Percentiles rank a stretch among this genome's conserved stretches.
Evolutionary conservation across 1,140 invertebrate genomes (phyloP).

Genomic region (Zaprionus ghesquierei): DNA sequence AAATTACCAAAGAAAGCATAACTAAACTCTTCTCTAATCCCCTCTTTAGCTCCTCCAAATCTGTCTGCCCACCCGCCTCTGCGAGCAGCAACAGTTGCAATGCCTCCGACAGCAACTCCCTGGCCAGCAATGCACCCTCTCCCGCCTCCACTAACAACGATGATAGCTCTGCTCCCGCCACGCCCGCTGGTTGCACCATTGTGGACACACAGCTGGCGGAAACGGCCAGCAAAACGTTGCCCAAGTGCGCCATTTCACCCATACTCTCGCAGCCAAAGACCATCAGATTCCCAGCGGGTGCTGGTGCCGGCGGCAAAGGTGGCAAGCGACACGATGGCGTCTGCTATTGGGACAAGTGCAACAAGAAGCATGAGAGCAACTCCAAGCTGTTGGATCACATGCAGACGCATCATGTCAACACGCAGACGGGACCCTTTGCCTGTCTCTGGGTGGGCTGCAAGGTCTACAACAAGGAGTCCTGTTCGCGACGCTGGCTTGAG

Average conservation of each 20-base stretch:
- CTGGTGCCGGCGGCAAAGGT: constrained; percentile 74
- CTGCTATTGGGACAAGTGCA: constrained; percentile 94
- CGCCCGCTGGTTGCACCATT: constrained; percentile 31
- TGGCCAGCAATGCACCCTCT: constrained; percentile 59
- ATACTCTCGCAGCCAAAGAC: constrained; percentile 90
- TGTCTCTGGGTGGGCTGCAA: constrained; percentile 97
- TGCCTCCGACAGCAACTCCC: constrained; percentile 50
- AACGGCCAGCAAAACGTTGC: constrained; percentile 47
- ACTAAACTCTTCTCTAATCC: neutral
- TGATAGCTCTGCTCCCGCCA: constrained; percentile 21
- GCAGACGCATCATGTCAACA: constrained; percentile 93
- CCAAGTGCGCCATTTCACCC: constrained; percentile 84
- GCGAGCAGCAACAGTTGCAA: constrained; percentile 43
- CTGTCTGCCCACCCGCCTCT: constrained; percentile 45
- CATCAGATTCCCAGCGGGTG: constrained; percentile 88
- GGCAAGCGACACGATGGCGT: constrained; percentile 84
- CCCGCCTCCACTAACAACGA: constrained; percentile 48
- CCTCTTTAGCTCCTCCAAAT: constrained; percentile 40
- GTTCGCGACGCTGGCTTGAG: constrained; percentile 95
- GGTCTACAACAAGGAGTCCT: constrained; percentile 95
- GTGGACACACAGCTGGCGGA: constrained; percentile 69
- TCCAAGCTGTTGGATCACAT: constrained; percentile 94
- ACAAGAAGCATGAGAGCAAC: constrained; percentile 89
- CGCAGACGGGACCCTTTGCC: constrained; percentile 92
- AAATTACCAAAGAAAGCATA: neutral